Evolutionary conservation across 2,888 invertebrate genomes (phyloP).

Genomic region (Rhingia campestris): DNA sequence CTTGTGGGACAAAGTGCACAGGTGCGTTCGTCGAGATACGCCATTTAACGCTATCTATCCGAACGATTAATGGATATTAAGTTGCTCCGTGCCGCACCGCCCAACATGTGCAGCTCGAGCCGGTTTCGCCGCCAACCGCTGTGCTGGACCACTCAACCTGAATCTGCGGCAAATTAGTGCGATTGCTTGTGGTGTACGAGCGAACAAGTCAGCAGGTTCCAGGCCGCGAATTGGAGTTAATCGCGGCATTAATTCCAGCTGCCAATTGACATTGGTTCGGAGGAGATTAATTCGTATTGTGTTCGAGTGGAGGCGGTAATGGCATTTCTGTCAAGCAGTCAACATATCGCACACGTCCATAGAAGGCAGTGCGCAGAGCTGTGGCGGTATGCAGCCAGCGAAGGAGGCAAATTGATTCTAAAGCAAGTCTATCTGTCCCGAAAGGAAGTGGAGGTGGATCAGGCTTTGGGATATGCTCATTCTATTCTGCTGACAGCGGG

Average conservation of each 20-base stretch:
- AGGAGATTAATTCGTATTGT: slow-evolving; percentile 73
- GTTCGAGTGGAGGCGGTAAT: slow-evolving; percentile 72
- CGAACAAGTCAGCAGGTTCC: slow-evolving; percentile 67
- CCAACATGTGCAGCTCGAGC: slow-evolving; percentile 36
- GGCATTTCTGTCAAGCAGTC: slow-evolving; percentile 72
- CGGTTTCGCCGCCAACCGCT: slow-evolving; percentile 46
- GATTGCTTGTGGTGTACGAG: slow-evolving; percentile 42
- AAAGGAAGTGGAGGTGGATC: slow-evolving; percentile 67
- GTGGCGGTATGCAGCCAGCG: not conserved
- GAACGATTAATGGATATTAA: slow-evolving; percentile 63
- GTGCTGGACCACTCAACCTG: slow-evolving; percentile 55
- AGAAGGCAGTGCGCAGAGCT: slow-evolving; percentile 40
- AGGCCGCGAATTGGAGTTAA: slow-evolving; percentile 74
- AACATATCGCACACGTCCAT: slow-evolving; percentile 72
- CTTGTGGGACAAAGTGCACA: slow-evolving; percentile 59
- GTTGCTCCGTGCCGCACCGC: slow-evolving; percentile 25
- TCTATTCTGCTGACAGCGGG: slow-evolving; percentile 72
- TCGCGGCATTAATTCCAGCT: slow-evolving; percentile 74
- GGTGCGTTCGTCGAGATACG: slow-evolving; percentile 64
- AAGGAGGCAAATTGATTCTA: slow-evolving; percentile 71
- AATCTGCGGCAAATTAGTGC: slow-evolving; percentile 70
- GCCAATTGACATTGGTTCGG: slow-evolving; percentile 73
- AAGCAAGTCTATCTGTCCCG: slow-evolving; percentile 7
- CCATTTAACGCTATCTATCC: slow-evolving; percentile 63
- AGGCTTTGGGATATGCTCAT: slow-evolving; percentile 33